Conservation (phyloP, 2,888 invertebrate species). For the Hybos culiciformis region DNA sequence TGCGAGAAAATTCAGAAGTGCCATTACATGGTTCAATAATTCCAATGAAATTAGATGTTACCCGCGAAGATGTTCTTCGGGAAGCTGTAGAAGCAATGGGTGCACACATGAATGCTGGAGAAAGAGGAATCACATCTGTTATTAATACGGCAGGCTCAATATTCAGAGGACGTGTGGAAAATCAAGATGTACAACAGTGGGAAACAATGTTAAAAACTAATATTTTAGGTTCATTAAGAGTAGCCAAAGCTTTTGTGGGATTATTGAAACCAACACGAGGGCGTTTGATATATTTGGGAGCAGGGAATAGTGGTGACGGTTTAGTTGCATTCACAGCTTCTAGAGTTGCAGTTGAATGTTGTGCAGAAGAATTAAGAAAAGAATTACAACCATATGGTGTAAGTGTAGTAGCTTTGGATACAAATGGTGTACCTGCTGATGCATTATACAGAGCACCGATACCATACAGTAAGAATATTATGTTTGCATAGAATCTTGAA, state of each 20-base stretch:
- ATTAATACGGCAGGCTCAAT: slow-evolving; percentile 70
- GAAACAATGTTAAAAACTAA: slow-evolving; percentile 54
- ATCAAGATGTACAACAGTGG: slow-evolving; percentile 48
- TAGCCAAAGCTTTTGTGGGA: slow-evolving; percentile 62
- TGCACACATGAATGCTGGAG: slow-evolving; percentile 67
- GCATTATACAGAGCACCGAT: slow-evolving; percentile 52
- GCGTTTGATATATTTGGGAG: slow-evolving; percentile 52
- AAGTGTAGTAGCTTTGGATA: slow-evolving; percentile 61
- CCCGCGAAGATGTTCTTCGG: slow-evolving; percentile 63
- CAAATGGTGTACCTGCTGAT: slow-evolving; percentile 50
- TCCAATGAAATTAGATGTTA: slow-evolving; percentile 62
- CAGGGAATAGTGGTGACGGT: slow-evolving; percentile 38
- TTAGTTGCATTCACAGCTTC: slow-evolving; percentile 45
- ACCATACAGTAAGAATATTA: slow-evolving; percentile 33
- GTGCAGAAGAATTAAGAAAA: slow-evolving; percentile 55
- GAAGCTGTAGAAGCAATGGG: slow-evolving; percentile 67
- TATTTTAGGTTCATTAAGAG: slow-evolving; percentile 57
- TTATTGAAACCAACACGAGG: slow-evolving; percentile 50
- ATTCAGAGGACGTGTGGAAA: slow-evolving; percentile 53
- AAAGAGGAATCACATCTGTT: slow-evolving; percentile 68
- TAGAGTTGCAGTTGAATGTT: slow-evolving; percentile 67
- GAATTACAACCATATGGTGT: slow-evolving; percentile 57
- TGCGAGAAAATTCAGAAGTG: slow-evolving; percentile 39
- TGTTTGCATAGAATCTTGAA: not conserved
- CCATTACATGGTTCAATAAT: slow-evolving; percentile 43